Base-by-base conservation (phyloP, 2,888 invertebrate species). In the Lithophane semibrunnea region DNA sequence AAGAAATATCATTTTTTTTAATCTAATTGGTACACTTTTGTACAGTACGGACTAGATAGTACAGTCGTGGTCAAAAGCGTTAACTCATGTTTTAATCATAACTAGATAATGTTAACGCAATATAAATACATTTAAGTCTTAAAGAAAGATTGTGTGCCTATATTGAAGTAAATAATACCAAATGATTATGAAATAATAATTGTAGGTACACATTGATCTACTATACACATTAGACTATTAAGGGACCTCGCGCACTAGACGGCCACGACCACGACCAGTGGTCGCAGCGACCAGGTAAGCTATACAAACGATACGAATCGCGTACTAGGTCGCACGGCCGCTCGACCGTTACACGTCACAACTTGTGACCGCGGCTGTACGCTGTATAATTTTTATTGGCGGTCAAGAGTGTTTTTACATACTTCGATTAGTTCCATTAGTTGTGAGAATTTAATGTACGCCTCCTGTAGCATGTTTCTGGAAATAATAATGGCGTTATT, bases 381-480 rank as follows among this genome's bases (percentile, higher is more conserved):
- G 77, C 18, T 67, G 54, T 16, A 67, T 61, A 37, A 78, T 37
- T 70, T 47, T 86, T 82, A 90, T 75, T 71, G 77, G 79, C 73
- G 78, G 42, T 73, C 63, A 49, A 90, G 78, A 16, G 79, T 82
- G 61, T 77, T 90, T 86, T 92, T 94, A 91, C 96, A 96, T 49
- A 91, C 77, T 65, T 92, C 92, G 52, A 96, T 87, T 58, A 96
- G 83, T 60, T 95, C 92, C 3, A 92, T 91, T 44, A 96, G 87
- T 67, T 94, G 94, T 0, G 93, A 83, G 88, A 96, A 95, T 88
- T 96, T 96, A 60, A 88, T 86, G 83, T 90, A 90, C 0, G 96
- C 96, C 84, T 96, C 96, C 76, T 94, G 95, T 0, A 96, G 90
- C 96, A 96, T 95, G 82, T 92, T 93, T 86, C 96, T 96, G 94